These are phyloP conservation scores for Borostomias antarcticus DNA, from an alignment of 2,797 vertebrate species.

Conservation along the genomic window DNA sequence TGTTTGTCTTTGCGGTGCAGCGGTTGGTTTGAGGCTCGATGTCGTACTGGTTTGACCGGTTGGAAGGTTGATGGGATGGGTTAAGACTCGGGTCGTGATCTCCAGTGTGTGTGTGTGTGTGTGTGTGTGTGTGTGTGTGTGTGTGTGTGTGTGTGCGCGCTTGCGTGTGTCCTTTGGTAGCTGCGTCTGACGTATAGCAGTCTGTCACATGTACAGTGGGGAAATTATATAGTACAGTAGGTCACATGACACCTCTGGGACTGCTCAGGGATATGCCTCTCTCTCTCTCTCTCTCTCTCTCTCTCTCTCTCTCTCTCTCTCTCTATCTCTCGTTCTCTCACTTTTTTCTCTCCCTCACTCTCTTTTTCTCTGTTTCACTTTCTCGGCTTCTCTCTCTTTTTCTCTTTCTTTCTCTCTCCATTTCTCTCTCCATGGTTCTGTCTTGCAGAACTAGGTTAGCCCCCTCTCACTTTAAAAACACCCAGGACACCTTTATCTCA, in stretches of 20 bases:
- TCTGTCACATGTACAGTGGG: neutral
- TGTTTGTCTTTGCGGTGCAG: neutral
- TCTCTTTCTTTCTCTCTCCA: neutral
- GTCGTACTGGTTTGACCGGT: neutral
- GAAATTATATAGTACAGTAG: neutral
- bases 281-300: neutral
- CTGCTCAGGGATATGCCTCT: neutral
- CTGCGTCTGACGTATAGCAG: conserved; percentile 5
- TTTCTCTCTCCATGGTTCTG: conserved; percentile 7
- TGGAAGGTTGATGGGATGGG: conserved; percentile 4
- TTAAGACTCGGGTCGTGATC: neutral
- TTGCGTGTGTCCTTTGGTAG: conserved; percentile 2
- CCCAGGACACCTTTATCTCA: neutral
- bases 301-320: neutral
- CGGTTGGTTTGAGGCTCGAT: neutral
- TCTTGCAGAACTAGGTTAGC: neutral
- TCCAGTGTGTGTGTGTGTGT: neutral
- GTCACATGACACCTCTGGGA: conserved; percentile 6
- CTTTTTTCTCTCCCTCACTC: neutral
- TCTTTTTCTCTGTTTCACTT: neutral
- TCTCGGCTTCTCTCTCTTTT: neutral
- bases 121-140: neutral
- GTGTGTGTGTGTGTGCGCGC: neutral
- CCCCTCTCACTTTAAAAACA: neutral
- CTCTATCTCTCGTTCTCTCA: neutral